Conservation (phyloP, 2,113 vertebrate species). For the Campylomormyrus numenius region DNA sequence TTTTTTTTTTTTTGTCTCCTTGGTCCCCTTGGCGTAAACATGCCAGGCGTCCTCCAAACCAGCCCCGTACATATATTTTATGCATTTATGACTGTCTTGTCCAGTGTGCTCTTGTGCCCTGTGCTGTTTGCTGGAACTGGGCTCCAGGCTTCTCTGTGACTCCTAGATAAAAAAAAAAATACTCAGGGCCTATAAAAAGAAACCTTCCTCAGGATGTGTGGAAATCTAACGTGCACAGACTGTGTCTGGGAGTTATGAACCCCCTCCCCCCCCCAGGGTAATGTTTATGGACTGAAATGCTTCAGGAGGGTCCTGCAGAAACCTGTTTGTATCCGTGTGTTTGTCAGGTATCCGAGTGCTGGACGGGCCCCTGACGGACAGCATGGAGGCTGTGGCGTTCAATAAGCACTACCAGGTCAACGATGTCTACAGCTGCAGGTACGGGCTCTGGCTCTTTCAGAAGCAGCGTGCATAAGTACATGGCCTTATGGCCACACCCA, state of each 20-base stretch:
- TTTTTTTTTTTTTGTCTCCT: not conserved
- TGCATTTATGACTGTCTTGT: too few relatives aligned
- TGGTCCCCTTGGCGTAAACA: not conserved
- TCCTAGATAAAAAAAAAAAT: not conserved
- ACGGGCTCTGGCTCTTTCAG: not conserved
- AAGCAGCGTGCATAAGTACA: not conserved
- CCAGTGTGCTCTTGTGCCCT: not conserved
- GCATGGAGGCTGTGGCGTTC: slow-evolving; percentile 94
- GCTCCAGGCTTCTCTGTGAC: not conserved
- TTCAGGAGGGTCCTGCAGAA: not conserved
- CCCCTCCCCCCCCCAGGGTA: not conserved
- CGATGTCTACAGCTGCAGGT: slow-evolving; percentile 98
- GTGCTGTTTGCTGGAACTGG: not conserved
- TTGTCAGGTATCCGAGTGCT: slow-evolving; percentile 86
- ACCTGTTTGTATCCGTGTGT: not conserved
- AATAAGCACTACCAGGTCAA: slow-evolving; percentile 99
- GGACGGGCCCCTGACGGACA: slow-evolving; percentile 92
- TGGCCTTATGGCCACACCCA: too few relatives aligned
- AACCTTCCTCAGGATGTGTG: not conserved
- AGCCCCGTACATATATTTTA: too few relatives aligned
- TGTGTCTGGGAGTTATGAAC: not conserved
- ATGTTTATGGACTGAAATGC: not conserved
- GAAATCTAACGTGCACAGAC: not conserved
- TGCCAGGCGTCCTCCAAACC: too few relatives aligned
- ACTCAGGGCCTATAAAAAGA: not conserved